Evolutionary conservation across 2,888 invertebrate genomes (phyloP).

Genomic region (Synergus gifuensis): DNA sequence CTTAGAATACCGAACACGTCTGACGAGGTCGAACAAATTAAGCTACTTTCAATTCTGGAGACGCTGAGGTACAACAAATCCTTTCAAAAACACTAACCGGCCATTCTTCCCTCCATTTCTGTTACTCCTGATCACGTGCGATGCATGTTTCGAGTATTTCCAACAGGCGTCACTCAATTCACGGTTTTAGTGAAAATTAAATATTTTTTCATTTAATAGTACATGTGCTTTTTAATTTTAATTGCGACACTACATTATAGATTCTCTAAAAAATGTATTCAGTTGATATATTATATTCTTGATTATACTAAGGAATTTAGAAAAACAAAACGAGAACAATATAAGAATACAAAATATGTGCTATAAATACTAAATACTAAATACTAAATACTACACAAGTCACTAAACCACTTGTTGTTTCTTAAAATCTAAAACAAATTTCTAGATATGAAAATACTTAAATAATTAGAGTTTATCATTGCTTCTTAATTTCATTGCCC

Average conservation of each 20-base stretch:
- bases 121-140: slow-evolving; percentile 39
- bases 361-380: too few relatives aligned
- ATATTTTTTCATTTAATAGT: not conserved
- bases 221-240: too few relatives aligned
- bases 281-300: too few relatives aligned
- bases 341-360: too few relatives aligned
- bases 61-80: slow-evolving; percentile 4
- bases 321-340: too few relatives aligned
- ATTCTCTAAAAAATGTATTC: too few relatives aligned
- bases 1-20: slow-evolving; percentile 22
- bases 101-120: slow-evolving; percentile 48
- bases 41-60: slow-evolving; percentile 19
- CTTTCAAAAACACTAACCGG: slow-evolving; percentile 48
- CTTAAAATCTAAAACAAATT: too few relatives aligned
- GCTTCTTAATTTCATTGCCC: too few relatives aligned
- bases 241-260: too few relatives aligned
- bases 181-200: not conserved
- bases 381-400: not conserved
- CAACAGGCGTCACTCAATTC: not conserved
- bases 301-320: too few relatives aligned
- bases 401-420: not conserved
- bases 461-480: not conserved
- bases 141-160: slow-evolving; percentile 39
- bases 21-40: slow-evolving; percentile 16
- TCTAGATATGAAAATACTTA: too few relatives aligned